Conservation (phyloP, 2,113 vertebrate genomes). For the Onychorhynchus coronatus region DNA sequence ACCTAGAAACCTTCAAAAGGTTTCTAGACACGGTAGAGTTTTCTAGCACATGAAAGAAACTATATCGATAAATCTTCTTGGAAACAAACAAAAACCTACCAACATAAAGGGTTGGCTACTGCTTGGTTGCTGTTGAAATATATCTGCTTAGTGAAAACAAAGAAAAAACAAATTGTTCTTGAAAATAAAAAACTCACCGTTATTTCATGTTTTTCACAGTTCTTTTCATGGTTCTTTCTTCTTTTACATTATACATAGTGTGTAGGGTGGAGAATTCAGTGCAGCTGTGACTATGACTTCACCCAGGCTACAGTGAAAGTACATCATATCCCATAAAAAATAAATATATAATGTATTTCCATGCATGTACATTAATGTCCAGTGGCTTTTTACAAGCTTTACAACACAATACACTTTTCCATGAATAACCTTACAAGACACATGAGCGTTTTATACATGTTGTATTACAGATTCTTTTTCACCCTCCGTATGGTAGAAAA, state of each 20-base stretch:
- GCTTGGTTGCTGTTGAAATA: background rate
- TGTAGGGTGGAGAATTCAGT: background rate
- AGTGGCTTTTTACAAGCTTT: background rate
- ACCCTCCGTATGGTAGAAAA: background rate
- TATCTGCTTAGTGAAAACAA: background rate
- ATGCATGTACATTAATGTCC: background rate
- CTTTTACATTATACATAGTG: background rate
- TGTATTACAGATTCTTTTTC: background rate
- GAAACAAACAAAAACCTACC: background rate
- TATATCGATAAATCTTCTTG: background rate
- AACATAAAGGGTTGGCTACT: background rate
- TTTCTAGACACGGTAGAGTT: background rate
- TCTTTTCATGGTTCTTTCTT: background rate
- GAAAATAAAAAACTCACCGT: slow-evolving; percentile 13
- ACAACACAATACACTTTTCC: background rate
- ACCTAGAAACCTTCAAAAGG: too few relatives aligned
- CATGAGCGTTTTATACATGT: background rate
- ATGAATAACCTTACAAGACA: background rate
- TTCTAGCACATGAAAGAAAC: background rate
- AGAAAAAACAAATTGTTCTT: background rate
- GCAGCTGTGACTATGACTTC: slow-evolving; percentile 5
- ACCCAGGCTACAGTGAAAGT: background rate
- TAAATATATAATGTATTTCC: background rate
- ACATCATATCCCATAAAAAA: background rate
- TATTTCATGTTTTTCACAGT: background rate